Conservation (phyloP, 2,113 vertebrate genomes). For the Lagopus muta region DNA sequence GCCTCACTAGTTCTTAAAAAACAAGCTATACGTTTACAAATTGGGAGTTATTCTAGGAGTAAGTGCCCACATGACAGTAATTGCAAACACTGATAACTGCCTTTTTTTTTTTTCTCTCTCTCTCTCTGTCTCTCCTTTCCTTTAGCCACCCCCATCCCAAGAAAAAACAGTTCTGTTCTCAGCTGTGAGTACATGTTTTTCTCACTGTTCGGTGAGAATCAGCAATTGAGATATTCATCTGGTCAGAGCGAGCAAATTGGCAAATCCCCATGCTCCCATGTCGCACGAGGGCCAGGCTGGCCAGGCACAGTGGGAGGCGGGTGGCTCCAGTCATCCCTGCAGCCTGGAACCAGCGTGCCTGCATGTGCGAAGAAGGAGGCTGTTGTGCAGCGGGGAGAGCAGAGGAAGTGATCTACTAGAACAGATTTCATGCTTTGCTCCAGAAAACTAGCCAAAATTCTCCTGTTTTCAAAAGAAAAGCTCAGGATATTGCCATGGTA, state of each 20-base stretch:
- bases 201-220: background rate
- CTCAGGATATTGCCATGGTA: slow-evolving; percentile 35
- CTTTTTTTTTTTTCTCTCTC: background rate
- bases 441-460: slow-evolving; percentile 62
- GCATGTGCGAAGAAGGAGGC: slow-evolving; percentile 47
- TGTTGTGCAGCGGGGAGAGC: slow-evolving; percentile 60
- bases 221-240: slow-evolving; percentile 9
- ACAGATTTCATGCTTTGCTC: slow-evolving; percentile 75
- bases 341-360: slow-evolving; percentile 14
- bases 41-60: background rate
- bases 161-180: background rate
- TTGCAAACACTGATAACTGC: background rate
- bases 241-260: background rate
- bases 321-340: slow-evolving; percentile 8
- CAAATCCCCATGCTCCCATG: background rate
- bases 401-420: slow-evolving; percentile 68
- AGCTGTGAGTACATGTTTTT: background rate
- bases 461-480: slow-evolving; percentile 65
- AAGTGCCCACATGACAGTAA: background rate
- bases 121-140: background rate
- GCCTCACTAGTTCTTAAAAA: background rate
- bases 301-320: background rate
- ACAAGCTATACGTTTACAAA: background rate
- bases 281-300: background rate
- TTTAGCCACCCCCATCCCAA: background rate